phyloP scores from a whole-genome alignment of 2,888 invertebrate genomes.

The Ectobius pallidus region DNA sequence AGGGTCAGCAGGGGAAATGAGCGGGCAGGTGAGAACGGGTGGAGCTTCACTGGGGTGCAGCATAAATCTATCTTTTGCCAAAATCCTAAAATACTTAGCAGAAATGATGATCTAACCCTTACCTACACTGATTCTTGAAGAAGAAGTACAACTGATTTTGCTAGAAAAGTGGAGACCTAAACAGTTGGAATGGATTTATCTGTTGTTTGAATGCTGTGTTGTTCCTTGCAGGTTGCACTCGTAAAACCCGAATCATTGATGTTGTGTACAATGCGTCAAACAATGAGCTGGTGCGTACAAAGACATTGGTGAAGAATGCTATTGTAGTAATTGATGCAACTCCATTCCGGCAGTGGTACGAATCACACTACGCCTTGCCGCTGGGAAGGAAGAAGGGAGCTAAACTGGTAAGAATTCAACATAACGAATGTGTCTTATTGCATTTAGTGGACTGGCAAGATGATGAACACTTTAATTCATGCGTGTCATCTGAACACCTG shows the following conservation, averaged over 20 bases:
- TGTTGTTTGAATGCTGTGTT: not conserved
- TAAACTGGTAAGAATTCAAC: slow-evolving; percentile 72
- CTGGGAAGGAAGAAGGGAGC: slow-evolving; percentile 97
- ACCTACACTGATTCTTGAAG: slow-evolving; percentile 33
- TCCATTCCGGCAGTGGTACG: slow-evolving; percentile 99
- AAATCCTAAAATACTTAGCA: too few relatives aligned
- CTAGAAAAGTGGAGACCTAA: not conserved
- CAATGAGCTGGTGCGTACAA: slow-evolving; percentile 99
- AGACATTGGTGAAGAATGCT: slow-evolving; percentile 98
- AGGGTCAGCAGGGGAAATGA: too few relatives aligned
- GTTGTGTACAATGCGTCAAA: slow-evolving; percentile 99
- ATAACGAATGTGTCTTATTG: not conserved
- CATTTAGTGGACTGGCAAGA: not conserved
- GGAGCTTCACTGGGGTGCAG: too few relatives aligned
- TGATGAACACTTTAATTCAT: slow-evolving; percentile 23
- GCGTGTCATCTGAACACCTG: slow-evolving; percentile 43
- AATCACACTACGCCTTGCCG: slow-evolving; percentile 93
- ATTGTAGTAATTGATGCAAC: slow-evolving; percentile 97
- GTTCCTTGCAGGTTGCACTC: slow-evolving; percentile 72
- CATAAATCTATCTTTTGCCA: too few relatives aligned
- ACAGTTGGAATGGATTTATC: not conserved
- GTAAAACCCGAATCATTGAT: slow-evolving; percentile 98
- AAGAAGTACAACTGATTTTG: not conserved
- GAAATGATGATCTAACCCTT: slow-evolving; percentile 33
- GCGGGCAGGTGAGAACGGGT: too few relatives aligned